Evolutionary conservation across 2,888 invertebrate species (phyloP), one percentile per base, ranked within the genome.

Genomic region (Catonia carolina): DNA sequence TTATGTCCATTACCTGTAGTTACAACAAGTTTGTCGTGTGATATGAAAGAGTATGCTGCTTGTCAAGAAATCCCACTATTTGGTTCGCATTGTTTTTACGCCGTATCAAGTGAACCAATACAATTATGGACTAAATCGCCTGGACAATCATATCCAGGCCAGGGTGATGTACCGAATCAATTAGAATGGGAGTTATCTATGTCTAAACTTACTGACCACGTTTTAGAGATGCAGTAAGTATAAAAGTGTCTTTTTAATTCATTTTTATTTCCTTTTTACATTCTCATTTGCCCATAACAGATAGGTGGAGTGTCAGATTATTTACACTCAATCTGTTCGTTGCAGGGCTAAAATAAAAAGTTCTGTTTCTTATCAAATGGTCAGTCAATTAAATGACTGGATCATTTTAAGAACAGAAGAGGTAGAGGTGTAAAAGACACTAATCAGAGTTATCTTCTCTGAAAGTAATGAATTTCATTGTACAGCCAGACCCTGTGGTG

Each of bases 211-310:
- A 42, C 42, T 17, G 42, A 42, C 18, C 42, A 42, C 18, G 18
- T 42, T 2, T 7, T 42, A 2, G 42, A 42, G 42, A 42, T 22
- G n/a, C 17, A 42, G 42, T 42, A 42, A 42, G 42, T 42, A 17
- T 18, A 17, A 8, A 33, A 33, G 12, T 33, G 8, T 33, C 35
- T 8, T 33, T 12, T 8, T 8, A 33, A 33, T 33, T n/a, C n/a
- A n/a, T n/a, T n/a, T n/a, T n/a, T n/a, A n/a, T n/a, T n/a, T n/a
- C n/a, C n/a, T n/a, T n/a, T n/a, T n/a, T n/a, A n/a, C n/a, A n/a
- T n/a, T n/a, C n/a, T n/a, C n/a, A n/a, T n/a, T n/a, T n/a, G n/a
- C n/a, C n/a, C n/a, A n/a, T n/a, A n/a, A n/a, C n/a, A n/a, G n/a
- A n/a, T n/a, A n/a, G n/a, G n/a, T n/a, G n/a, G n/a, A n/a, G n/a